A percentile compares a stretch with the other conserved stretches of the same genome.
phyloP scores from a whole-genome alignment of 1,140 invertebrate genomes.

The Sitobion miscanthi region DNA sequence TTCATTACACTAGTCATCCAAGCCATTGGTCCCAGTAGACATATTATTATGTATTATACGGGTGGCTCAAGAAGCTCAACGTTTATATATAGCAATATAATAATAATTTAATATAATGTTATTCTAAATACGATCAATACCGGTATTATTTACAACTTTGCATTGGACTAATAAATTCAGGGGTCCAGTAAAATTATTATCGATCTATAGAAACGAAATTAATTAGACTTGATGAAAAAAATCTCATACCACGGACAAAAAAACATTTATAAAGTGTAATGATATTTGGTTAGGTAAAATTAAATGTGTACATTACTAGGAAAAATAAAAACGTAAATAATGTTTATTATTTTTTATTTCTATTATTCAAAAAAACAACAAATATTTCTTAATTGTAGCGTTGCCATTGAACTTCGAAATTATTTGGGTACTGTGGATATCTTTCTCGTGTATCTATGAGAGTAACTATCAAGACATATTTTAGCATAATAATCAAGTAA shows the following conservation, averaged over 20 bases:
- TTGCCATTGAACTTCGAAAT: too few species aligned
- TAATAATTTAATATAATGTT: conserved; percentile 26
- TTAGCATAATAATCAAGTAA: too few species aligned
- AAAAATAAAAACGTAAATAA: too few species aligned
- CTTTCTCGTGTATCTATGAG: too few species aligned
- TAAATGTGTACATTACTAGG: too few species aligned
- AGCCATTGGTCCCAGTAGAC: conserved; percentile 47
- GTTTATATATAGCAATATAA: conserved; percentile 45
- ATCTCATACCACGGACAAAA: too few species aligned
- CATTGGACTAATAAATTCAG: not conserved
- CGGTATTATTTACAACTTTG: not conserved
- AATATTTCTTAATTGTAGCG: too few species aligned
- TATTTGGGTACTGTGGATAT: too few species aligned
- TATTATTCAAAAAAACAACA: not conserved
- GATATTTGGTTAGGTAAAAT: too few species aligned
- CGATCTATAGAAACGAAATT: not conserved
- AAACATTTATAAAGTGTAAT: too few species aligned
- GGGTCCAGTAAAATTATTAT: not conserved
- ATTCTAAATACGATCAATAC: not conserved
- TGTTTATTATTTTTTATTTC: not conserved
- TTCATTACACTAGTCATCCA: conserved; percentile 72
- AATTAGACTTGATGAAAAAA: not conserved
- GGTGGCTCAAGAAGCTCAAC: conserved; percentile 32
- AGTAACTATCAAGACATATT: too few species aligned
- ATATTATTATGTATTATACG: not conserved